These are phyloP conservation scores for Caenorhabditis japonica DNA, from an alignment of 2,888 invertebrate species.

Conservation along the genomic window DNA sequence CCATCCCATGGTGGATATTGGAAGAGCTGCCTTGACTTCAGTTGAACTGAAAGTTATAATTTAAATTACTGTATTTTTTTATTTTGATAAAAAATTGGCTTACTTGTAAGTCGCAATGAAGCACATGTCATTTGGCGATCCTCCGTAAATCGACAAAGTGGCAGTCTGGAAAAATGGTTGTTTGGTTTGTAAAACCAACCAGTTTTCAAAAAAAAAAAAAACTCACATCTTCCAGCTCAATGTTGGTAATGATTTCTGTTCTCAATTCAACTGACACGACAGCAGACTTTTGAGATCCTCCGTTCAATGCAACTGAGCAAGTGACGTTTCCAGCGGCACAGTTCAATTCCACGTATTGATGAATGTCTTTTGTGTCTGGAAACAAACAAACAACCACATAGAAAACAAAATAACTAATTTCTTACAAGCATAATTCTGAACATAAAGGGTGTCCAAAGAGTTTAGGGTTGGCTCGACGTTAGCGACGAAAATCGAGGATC, in stretches of 20 bases:
- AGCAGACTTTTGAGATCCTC: conserved; percentile 6
- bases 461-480: no score
- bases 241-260: neutral
- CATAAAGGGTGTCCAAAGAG: no score
- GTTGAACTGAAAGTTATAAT: conserved; percentile 5
- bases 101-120: no score
- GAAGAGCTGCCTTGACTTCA: conserved; percentile 5
- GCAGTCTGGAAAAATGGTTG: neutral
- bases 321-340: neutral
- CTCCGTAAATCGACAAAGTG: no score
- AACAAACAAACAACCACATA: no score
- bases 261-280: neutral
- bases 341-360: conserved; percentile 9
- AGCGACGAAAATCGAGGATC: no score
- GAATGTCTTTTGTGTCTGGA: conserved; percentile 24
- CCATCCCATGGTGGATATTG: neutral
- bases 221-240: conserved; percentile 7
- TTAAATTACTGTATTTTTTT: no score
- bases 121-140: no score
- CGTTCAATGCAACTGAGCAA: conserved; percentile 3
- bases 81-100: no score
- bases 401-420: no score
- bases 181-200: neutral
- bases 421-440: no score
- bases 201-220: neutral